A percentile compares a stretch with the other conserved stretches of the same genome.
Evolutionary conservation across 2,113 vertebrate genomes (phyloP).

Genomic region (Pelecanoides urinatrix): DNA sequence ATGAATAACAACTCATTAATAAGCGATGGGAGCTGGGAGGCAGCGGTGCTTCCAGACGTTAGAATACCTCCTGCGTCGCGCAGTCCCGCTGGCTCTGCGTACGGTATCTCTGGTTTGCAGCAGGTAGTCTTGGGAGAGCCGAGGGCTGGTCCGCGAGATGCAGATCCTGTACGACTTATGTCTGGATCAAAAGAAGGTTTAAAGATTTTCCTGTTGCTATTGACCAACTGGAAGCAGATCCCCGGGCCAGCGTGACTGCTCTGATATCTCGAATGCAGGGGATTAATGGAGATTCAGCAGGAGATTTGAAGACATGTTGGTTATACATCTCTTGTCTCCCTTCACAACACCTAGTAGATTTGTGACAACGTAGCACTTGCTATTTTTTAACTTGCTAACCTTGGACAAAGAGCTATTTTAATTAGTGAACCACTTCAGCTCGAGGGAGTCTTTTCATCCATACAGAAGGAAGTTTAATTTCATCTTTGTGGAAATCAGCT

Average conservation of each 20-base stretch:
- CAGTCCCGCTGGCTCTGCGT: background rate
- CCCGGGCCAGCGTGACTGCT: background rate
- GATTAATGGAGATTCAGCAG: background rate
- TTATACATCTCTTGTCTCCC: background rate
- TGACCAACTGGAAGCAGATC: background rate
- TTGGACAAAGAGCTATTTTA: background rate
- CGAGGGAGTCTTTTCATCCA: background rate
- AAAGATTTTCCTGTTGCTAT: background rate
- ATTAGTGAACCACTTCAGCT: background rate
- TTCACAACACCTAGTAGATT: background rate
- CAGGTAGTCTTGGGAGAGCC: background rate
- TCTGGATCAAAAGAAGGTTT: conserved; percentile 50
- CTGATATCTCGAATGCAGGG: background rate
- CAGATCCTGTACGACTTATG: background rate
- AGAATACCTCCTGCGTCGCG: accelerated
- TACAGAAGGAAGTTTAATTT: background rate
- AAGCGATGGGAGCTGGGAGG: background rate
- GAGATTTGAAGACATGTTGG: background rate
- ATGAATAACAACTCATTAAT: background rate
- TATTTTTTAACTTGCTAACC: background rate
- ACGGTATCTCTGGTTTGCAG: background rate
- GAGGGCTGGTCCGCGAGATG: background rate
- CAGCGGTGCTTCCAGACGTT: accelerated
- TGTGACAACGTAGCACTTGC: background rate
- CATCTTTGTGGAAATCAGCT: background rate